These are phyloP conservation scores for Pelecanus crispus DNA, from an alignment of 2,113 vertebrate genomes.

Conservation along the genomic window DNA sequence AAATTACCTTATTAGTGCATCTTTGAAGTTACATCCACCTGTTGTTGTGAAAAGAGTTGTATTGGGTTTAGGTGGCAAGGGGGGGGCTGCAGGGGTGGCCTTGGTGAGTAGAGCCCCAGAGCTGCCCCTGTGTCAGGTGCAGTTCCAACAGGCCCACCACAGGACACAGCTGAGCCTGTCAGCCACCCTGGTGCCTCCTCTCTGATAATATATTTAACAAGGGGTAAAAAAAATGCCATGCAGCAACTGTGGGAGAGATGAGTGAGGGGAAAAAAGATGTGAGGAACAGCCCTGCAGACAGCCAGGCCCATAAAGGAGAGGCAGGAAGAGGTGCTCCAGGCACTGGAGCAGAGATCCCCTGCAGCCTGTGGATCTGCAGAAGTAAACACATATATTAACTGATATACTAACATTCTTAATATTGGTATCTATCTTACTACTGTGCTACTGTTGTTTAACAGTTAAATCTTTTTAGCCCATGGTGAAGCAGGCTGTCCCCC, in stretches of 20 bases:
- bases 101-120: too few relatives aligned
- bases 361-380: neutral
- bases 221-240: neutral
- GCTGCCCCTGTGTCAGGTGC: neutral
- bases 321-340: neutral
- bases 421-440: neutral
- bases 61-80: neutral
- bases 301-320: neutral
- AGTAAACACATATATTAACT: neutral
- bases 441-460: neutral
- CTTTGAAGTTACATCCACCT: neutral
- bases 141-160: fast-evolving
- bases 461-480: neutral
- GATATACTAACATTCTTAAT: neutral
- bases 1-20: neutral
- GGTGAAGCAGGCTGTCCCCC: neutral
- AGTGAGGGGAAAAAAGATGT: neutral
- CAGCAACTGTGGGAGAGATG: neutral
- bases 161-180: neutral
- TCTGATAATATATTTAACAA: neutral
- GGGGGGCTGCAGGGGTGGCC: neutral
- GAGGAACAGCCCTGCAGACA: neutral
- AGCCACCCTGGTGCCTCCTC: neutral
- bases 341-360: neutral
- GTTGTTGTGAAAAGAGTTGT: neutral